A percentile compares a stretch with the other conserved stretches of the same genome.
Conservation (phyloP, 2,888 invertebrate species). For the Galerucella nymphaeae region DNA sequence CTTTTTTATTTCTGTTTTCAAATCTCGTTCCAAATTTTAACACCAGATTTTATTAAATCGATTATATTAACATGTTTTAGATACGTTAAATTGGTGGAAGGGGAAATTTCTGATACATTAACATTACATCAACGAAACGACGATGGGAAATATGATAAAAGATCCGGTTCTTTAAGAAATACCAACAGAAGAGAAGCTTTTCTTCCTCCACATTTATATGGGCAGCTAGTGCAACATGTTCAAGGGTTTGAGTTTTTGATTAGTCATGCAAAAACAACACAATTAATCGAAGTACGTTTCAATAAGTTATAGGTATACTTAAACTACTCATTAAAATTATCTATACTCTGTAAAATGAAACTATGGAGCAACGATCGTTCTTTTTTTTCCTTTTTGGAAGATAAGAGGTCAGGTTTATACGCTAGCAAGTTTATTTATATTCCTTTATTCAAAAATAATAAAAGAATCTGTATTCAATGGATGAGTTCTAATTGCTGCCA, state of each 20-base stretch:
- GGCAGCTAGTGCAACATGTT: constrained; percentile 81
- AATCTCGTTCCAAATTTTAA: no score
- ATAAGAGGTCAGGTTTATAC: no score
- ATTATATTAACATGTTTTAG: constrained; percentile 58
- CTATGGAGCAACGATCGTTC: no score
- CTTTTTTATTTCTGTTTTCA: no score
- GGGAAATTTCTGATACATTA: constrained; percentile 86
- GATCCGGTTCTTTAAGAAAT: constrained; percentile 71
- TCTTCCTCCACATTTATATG: constrained; percentile 84
- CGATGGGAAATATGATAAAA: constrained; percentile 78
- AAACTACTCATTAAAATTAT: no score
- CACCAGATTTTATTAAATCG: no score
- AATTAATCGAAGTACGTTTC: constrained; percentile 49
- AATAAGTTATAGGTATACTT: neutral
- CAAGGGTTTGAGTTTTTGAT: constrained; percentile 70
- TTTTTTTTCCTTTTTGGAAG: no score
- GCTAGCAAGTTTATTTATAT: no score
- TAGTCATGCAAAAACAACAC: constrained; percentile 64
- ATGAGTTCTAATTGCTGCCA: no score
- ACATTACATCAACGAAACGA: constrained; percentile 85
- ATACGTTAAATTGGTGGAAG: constrained; percentile 91
- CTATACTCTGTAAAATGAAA: no score
- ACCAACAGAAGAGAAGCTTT: constrained; percentile 65
- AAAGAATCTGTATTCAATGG: no score
- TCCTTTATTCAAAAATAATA: no score